A percentile compares a stretch with the other conserved stretches of the same genome.
phyloP scores from a whole-genome alignment of 2,797 vertebrate genomes.

The Alfaro cultratus region DNA sequence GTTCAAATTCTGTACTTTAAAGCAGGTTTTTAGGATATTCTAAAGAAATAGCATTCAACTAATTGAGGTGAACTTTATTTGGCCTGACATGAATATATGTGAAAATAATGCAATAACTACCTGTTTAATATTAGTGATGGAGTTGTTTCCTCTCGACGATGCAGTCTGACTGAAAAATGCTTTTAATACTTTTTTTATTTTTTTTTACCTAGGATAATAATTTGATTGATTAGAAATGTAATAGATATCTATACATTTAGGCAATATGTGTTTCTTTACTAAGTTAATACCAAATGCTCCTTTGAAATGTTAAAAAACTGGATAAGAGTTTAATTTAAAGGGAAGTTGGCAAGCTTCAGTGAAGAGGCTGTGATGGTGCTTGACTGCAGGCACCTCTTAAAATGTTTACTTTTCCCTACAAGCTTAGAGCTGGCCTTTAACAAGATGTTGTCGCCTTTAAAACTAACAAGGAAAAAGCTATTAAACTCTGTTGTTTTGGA shows the following conservation, averaged over 20 bases:
- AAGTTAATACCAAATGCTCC: not conserved
- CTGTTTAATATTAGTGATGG: not conserved
- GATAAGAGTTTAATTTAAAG: not conserved
- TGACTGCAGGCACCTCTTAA: not conserved
- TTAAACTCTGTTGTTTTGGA: not conserved
- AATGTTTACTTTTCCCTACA: not conserved
- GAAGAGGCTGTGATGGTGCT: not conserved
- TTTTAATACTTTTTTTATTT: not conserved
- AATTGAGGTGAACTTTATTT: not conserved
- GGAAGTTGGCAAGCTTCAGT: not conserved
- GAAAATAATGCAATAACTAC: not conserved
- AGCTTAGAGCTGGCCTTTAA: not conserved
- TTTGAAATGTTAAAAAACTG: not conserved
- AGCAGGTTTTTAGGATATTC: not conserved
- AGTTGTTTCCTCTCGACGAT: not conserved
- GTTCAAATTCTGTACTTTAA: not conserved
- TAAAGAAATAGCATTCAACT: not conserved
- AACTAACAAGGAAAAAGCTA: not conserved
- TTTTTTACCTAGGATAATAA: not conserved
- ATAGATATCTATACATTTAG: not conserved
- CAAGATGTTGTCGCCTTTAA: not conserved
- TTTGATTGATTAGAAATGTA: not conserved
- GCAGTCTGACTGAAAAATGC: not conserved
- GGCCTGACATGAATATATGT: not conserved
- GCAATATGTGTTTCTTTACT: not conserved